phyloP scores from a whole-genome alignment of 64 coral and sea anemone genomes.

The Montipora capricornis region DNA sequence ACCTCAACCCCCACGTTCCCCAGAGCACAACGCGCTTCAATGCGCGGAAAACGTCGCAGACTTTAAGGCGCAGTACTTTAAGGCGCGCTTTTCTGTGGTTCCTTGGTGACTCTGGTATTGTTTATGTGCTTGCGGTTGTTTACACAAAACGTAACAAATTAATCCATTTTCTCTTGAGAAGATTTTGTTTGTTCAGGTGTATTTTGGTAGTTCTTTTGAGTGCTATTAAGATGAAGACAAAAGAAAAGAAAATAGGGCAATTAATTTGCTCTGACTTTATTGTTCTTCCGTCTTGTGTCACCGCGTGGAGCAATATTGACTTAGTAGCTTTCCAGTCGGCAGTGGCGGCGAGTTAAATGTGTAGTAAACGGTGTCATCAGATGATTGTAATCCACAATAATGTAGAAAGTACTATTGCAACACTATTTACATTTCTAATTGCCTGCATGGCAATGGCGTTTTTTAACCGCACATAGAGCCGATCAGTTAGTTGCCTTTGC shows the following conservation, averaged over 20 bases:
- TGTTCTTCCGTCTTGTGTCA: too few relatives aligned
- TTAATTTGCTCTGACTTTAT: background rate
- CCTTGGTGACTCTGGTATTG: background rate
- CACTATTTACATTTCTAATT: background rate
- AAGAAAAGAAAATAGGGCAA: constrained; percentile 9
- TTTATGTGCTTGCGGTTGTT: background rate
- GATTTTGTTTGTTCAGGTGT: constrained; percentile 15
- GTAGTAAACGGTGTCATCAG: too few relatives aligned
- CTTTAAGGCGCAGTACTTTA: too few relatives aligned
- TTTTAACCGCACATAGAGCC: too few relatives aligned
- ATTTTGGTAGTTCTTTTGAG: background rate
- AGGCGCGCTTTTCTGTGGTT: background rate
- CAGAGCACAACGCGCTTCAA: too few relatives aligned
- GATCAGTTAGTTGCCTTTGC: too few relatives aligned
- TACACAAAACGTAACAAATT: background rate
- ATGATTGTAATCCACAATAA: background rate
- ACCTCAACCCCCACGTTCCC: too few relatives aligned
- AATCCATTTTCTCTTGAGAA: background rate
- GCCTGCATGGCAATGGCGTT: too few relatives aligned
- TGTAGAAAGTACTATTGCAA: background rate
- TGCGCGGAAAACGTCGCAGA: too few relatives aligned
- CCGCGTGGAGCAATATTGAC: constrained; percentile 18
- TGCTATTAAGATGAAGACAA: background rate
- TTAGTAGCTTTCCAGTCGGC: background rate
- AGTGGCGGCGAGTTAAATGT: background rate